Percentiles rank a stretch among this genome's conserved stretches.
Evolutionary conservation across 2,888 invertebrate genomes (phyloP).

Genomic region (Dendrolimus pini): DNA sequence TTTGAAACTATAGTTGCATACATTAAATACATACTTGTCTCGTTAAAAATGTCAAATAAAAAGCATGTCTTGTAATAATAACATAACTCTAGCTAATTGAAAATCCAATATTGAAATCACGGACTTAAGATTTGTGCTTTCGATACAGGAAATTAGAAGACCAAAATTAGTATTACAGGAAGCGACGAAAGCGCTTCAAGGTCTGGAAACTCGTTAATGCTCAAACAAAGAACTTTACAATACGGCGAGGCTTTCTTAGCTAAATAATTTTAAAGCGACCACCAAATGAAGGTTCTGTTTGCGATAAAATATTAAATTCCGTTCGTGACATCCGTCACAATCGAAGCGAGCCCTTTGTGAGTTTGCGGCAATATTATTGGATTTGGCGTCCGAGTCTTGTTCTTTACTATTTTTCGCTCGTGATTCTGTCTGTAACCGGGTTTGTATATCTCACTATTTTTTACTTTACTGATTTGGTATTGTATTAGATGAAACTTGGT

Average conservation of each 20-base stretch:
- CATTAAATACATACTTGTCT: too few species aligned
- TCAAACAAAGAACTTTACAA: neutral
- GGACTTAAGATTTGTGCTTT: too few species aligned
- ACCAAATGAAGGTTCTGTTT: slow-evolving; percentile 13
- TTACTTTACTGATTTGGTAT: too few species aligned
- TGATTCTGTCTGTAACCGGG: too few species aligned
- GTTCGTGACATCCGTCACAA: slow-evolving; percentile 36
- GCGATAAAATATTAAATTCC: slow-evolving; percentile 48
- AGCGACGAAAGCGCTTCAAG: slow-evolving; percentile 13
- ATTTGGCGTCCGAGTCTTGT: slow-evolving; percentile 38
- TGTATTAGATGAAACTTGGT: too few species aligned
- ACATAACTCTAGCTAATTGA: too few species aligned
- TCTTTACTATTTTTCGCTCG: slow-evolving; percentile 16
- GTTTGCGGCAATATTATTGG: slow-evolving; percentile 34
- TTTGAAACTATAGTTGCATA: too few species aligned
- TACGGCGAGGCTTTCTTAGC: neutral
- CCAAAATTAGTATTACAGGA: neutral
- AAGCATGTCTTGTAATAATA: too few species aligned
- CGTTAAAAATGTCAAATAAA: too few species aligned
- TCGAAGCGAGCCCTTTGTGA: slow-evolving; percentile 31
- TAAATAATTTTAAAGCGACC: slow-evolving; percentile 22
- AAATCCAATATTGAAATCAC: too few species aligned
- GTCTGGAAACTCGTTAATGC: neutral
- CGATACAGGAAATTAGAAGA: too few species aligned
- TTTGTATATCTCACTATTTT: too few species aligned